phyloP scores from a whole-genome alignment of 2,113 vertebrate genomes.

The Percina caprodes region DNA sequence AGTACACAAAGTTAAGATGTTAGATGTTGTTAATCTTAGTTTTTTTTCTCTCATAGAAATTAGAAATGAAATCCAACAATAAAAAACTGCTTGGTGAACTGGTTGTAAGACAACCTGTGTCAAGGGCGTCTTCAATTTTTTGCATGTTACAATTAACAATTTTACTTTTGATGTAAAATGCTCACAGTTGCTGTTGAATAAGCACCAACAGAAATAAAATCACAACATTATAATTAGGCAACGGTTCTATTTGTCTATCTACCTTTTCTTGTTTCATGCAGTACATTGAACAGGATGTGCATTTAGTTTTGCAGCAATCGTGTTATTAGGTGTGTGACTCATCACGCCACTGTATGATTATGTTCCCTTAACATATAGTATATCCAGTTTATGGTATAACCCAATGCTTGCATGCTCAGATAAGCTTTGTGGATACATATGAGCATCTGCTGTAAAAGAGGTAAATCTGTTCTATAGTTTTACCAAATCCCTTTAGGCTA shows the following conservation, averaged over 20 bases:
- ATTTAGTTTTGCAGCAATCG: not conserved
- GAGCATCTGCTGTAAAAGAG: slow-evolving; percentile 44
- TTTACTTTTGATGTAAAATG: not conserved
- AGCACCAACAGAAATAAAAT: not conserved
- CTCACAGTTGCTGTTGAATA: not conserved
- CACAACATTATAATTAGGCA: not conserved
- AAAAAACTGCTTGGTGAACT: too few species aligned
- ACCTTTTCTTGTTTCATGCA: not conserved
- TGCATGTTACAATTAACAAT: not conserved
- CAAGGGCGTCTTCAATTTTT: not conserved
- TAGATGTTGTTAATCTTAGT: not conserved
- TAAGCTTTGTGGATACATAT: slow-evolving; percentile 12
- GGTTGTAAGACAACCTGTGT: too few species aligned
- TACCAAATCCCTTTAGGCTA: slow-evolving; percentile 8
- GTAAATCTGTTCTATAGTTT: slow-evolving; percentile 34
- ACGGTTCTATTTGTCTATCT: not conserved
- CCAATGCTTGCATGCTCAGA: not conserved
- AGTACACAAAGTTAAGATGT: not conserved
- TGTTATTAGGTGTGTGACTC: not conserved
- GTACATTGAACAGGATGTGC: not conserved
- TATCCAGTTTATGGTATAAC: not conserved
- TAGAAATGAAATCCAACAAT: too few species aligned
- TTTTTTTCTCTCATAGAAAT: not conserved
- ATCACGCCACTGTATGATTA: not conserved
- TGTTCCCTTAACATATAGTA: not conserved